These are phyloP conservation scores for Acronicta aceris DNA, from an alignment of 2,888 invertebrate genomes.

Conservation along the genomic window DNA sequence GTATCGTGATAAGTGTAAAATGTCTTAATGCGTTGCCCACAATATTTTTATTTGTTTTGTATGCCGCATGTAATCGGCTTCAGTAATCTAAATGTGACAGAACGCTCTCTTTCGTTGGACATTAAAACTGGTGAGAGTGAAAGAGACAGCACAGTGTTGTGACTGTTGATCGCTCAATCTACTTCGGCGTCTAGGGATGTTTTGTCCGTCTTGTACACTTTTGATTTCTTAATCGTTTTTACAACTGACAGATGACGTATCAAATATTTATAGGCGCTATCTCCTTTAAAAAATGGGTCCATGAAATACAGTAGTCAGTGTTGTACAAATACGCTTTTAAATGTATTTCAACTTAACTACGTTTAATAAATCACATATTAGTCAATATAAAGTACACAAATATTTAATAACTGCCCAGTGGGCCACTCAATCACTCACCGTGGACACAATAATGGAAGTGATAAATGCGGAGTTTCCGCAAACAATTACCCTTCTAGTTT, in stretches of 20 bases:
- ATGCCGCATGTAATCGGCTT: conserved; percentile 70
- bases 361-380: conserved; percentile 2
- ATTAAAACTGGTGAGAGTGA: conserved; percentile 52
- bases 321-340: conserved; percentile 11
- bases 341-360: not conserved
- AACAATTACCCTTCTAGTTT: conserved; percentile 62
- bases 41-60: conserved; percentile 88
- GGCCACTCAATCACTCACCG: conserved; percentile 62
- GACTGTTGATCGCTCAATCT: conserved; percentile 83
- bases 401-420: conserved; percentile 42
- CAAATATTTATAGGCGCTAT: conserved; percentile 58
- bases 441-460: conserved; percentile 68
- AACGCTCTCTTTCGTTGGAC: conserved; percentile 65
- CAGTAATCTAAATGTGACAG: conserved; percentile 77
- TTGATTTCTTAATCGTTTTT: conserved; percentile 77
- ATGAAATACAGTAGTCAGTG: conserved; percentile 43
- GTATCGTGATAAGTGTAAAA: conserved; percentile 81
- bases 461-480: conserved; percentile 67
- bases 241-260: conserved; percentile 74
- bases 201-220: conserved; percentile 73
- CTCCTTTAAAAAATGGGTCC: conserved; percentile 22
- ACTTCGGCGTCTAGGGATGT: conserved; percentile 66
- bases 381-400: conserved; percentile 12
- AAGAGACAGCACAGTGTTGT: conserved; percentile 70
- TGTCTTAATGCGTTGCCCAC: conserved; percentile 86